Base-by-base conservation (phyloP, 2,888 invertebrate species). In the Noctua janthina region DNA sequence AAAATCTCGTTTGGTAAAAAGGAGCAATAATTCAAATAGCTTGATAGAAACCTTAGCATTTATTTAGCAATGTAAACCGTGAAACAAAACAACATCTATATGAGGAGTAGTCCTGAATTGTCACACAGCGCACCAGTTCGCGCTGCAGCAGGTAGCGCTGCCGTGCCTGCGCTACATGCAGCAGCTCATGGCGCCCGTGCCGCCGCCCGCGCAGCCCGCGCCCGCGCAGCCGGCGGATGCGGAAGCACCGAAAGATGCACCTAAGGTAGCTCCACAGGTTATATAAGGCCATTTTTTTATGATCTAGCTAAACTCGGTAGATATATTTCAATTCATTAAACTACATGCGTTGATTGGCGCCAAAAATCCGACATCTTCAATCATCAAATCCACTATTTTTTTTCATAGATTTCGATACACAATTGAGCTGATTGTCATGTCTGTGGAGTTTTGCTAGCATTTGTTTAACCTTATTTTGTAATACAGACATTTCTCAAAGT, bases 81-180 rank as follows among this genome's bases (percentile, higher is more conserved):
- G 62, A 81, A 81, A 51, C 46, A 66, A 68, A 86, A 86, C 83
- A 86, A 72, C 85, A 75, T 81, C 72, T 81, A 84, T 70, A 86
- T 87, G 88, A 81, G 83, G 73, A 81, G 87, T 84, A 89, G 89
- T 90, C 76, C 77, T 89, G 74, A 80, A 78, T 69, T 89, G 85
- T 74, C 89, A 88, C 85, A 90, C 98, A 94, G 98, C 98, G 0
- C 98, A 98, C 83, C 99, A 98, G 91, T 98, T 98, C 75, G 99
- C 99, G 0, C 98, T 99, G 97, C 99, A 99, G 92, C 98, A 99
- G 82, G 98, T 99, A 35, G 98, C 99, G 84, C 97, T 99, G 86
- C 99, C 99, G 0, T 99, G 99, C 94, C 96, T 99, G 84, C 98
- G 99, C 89, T 99, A 99, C 89, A 97, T 99, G 94, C 98, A 99